Percentiles rank a stretch among this genome's conserved stretches.
These are phyloP conservation scores for Uropsilus gracilis DNA, from an alignment of 2,113 vertebrate genomes.

Conservation along the genomic window DNA sequence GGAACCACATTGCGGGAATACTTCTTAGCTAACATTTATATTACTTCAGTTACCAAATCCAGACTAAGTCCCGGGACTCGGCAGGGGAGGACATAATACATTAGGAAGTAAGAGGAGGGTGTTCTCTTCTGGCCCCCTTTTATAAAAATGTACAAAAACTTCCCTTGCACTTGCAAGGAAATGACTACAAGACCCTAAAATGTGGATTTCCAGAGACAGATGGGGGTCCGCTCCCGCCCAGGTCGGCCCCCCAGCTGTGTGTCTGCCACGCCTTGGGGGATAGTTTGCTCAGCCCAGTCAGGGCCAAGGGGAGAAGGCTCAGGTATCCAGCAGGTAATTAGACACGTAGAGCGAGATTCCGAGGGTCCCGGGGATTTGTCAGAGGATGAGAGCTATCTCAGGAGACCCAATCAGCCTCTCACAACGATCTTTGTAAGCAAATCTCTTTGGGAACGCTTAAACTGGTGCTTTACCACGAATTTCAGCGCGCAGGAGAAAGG, in stretches of 20 bases:
- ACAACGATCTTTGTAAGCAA: slow-evolving; percentile 82
- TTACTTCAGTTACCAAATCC: slow-evolving; percentile 90
- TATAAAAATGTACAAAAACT: slow-evolving; percentile 88
- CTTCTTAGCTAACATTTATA: slow-evolving; percentile 90
- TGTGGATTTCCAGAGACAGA: slow-evolving; percentile 78
- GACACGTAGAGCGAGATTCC: slow-evolving; percentile 81
- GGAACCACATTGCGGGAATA: slow-evolving; percentile 90
- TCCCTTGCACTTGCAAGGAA: slow-evolving; percentile 82
- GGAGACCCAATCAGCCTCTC: slow-evolving; percentile 79
- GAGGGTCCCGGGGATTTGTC: slow-evolving; percentile 78
- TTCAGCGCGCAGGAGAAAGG: slow-evolving; percentile 74
- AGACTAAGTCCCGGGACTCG: slow-evolving; percentile 86
- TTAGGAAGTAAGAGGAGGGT: slow-evolving; percentile 88
- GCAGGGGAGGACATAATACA: slow-evolving; percentile 89
- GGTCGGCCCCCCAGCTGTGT: slow-evolving; percentile 50
- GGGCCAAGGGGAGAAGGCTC: slow-evolving; percentile 75
- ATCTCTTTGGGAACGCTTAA: slow-evolving; percentile 85
- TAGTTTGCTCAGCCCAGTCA: slow-evolving; percentile 77
- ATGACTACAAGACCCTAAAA: slow-evolving; percentile 85
- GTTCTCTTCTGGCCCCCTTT: slow-evolving; percentile 86
- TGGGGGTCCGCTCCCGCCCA: slow-evolving; percentile 1
- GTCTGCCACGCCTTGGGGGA: slow-evolving; percentile 77
- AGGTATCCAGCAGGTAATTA: slow-evolving; percentile 85
- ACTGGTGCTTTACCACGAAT: slow-evolving; percentile 82
- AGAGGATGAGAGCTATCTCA: slow-evolving; percentile 83